Base-by-base conservation (phyloP, 2,797 vertebrate species). In the Hypotaenidia philippensis region DNA sequence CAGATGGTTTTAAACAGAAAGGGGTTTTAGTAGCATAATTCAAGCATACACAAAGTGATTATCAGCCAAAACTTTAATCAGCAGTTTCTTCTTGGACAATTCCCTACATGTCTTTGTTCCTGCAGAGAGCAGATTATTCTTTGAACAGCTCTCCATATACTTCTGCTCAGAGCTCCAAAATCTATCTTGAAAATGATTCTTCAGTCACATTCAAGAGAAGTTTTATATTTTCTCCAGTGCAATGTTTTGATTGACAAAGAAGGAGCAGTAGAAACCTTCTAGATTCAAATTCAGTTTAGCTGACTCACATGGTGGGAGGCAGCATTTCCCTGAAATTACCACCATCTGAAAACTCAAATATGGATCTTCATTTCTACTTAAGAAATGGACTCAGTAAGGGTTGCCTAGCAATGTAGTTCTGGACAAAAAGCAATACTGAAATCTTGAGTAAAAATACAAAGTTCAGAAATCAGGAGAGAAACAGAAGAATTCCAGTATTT, bases 1-100 rank as follows among this genome's bases (percentile, higher is more conserved):
- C 78, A 97, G 91, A 96, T 83, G 75, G 85, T 76, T 96, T 95
- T 91, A 69, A 96, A 89, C 31, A 90, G 94, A 90, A 95, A 93
- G 60, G 50, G 81, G 49, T 3, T 94, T 97, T 92, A 95, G 69
- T 40, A 82, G 50, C 27, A 69, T 91, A 94, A 96, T 75, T 96
- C 88, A 91, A 89, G 93, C 83, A 60, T 80, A 84, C 75, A 87
- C 56, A 80, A 95, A 93, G 61, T 55, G 57, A 95, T 96, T 93
- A 96, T 64, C 45, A 87, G 45, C 53, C 83, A 96, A 82, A 87
- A 86, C 63, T 80, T 84, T 80, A 92, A 94, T 91, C 65, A 88
- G 65, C 55, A 83, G 38, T 65, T 94, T 76, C 75, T 91, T 94
- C 69, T 60, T 92, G 92, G 90, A 92, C 92, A 89, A 81, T 55